Evolutionary conservation across 2,113 vertebrate species (phyloP).

Genomic region (Oryzias celebensis): DNA sequence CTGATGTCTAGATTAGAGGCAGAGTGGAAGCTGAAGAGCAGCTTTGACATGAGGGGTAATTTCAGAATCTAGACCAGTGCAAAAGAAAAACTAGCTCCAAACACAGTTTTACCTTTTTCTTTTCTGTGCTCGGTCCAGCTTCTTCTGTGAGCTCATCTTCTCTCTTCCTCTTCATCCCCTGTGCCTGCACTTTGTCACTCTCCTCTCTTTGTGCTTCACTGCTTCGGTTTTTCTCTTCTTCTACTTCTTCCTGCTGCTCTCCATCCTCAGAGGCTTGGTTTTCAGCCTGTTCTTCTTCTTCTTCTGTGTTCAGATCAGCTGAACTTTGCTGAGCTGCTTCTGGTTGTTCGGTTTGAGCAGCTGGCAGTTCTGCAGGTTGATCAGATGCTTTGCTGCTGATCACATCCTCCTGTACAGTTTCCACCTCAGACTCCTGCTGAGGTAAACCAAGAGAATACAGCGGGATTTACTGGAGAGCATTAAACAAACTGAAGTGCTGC

Average conservation of each 20-base stretch:
- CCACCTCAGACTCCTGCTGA: slow-evolving; percentile 29
- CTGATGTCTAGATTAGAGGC: no score
- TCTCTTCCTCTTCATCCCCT: slow-evolving; percentile 76
- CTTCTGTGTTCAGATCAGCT: background rate
- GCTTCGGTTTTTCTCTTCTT: background rate
- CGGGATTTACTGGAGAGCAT: background rate
- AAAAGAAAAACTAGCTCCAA: background rate
- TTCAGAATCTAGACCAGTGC: no score
- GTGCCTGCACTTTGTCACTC: slow-evolving; percentile 49
- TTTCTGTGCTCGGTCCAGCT: slow-evolving; percentile 58
- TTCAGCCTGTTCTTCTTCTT: slow-evolving; percentile 25
- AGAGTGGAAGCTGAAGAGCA: no score
- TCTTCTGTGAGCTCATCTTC: slow-evolving; percentile 54
- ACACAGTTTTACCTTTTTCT: slow-evolving; percentile 69
- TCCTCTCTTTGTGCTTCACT: background rate
- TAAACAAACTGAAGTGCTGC: background rate
- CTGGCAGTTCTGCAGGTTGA: slow-evolving; percentile 40
- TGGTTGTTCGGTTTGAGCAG: background rate
- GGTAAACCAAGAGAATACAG: background rate
- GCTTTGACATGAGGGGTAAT: no score
- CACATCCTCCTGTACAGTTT: slow-evolving; percentile 21
- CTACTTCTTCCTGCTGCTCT: slow-evolving; percentile 6
- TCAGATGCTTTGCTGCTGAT: background rate
- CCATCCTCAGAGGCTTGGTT: slow-evolving; percentile 1
- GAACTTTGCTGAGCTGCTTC: slow-evolving; percentile 18